These are phyloP conservation scores for Amphibalanus amphitrite DNA, from an alignment of 1,140 invertebrate species.

Conservation along the genomic window DNA sequence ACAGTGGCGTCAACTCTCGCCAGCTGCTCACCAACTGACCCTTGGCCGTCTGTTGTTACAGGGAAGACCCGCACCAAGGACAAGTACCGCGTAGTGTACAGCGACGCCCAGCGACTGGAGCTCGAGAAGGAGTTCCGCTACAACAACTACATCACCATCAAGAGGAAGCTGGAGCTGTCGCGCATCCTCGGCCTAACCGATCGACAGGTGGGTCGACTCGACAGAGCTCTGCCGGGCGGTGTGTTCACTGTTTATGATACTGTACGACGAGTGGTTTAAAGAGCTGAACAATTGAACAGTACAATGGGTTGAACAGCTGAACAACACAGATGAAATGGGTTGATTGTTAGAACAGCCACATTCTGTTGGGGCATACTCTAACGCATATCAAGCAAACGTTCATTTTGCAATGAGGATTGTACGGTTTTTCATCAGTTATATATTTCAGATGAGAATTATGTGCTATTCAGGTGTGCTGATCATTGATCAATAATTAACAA, in stretches of 20 bases:
- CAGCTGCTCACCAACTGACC: too few species aligned
- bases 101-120: constrained; percentile 87
- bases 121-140: constrained; percentile 94
- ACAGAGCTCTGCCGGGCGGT: constrained; percentile 12
- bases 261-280: too few species aligned
- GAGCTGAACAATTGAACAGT: too few species aligned
- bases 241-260: background rate
- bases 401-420: too few species aligned
- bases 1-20: too few species aligned
- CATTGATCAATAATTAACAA: background rate
- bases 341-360: too few species aligned
- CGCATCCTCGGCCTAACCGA: constrained; percentile 64
- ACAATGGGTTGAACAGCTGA: too few species aligned
- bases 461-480: background rate
- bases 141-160: constrained; percentile 85
- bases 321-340: too few species aligned
- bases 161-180: constrained; percentile 81
- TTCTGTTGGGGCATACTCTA: too few species aligned
- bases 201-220: constrained; percentile 70
- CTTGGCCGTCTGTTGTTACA: constrained; percentile 30
- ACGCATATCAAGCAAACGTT: too few species aligned
- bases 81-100: constrained; percentile 97
- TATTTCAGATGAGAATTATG: background rate
- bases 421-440: too few species aligned
- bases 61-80: constrained; percentile 96